Base-by-base conservation (phyloP, 2,113 vertebrate species). In the Lophius piscatorius region DNA sequence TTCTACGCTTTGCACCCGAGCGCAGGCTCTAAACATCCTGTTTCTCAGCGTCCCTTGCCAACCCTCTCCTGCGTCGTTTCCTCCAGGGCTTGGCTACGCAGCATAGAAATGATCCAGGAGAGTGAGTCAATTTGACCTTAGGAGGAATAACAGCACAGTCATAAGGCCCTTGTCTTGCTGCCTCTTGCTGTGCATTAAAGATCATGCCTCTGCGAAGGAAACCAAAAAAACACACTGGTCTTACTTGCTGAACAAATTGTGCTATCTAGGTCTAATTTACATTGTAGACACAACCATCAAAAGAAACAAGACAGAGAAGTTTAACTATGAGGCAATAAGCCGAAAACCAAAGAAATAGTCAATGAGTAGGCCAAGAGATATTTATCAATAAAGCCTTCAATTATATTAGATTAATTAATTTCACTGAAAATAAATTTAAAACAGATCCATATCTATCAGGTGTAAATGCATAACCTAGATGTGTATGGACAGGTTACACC, bases 1-100 rank as follows among this genome's bases (percentile, higher is more conserved):
- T 69, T 74, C 49, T 77, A 34, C 13, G 12, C 81, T 76, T 67
- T 56, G 34, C 46, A 67, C 51, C 39, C 59, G 28, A 73, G 70
- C 49, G 7, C 52, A 17, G 17, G 50, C 60, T 78, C 78, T 74
- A 50, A 47, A 41, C 64, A 52, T 85, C 52, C 67, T 61, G 49
- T 72, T 81, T 78, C 81, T 64, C 81, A 66, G 78, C 78, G 0
- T 42, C 62, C 40, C 46, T 41, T 52, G 58, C 67, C 80, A 64
- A 75, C 31, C 46, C 38, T 52, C 51, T 76, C 41, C 42, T 75
- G 45, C 16, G 45, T 49, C 1, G 9, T 22, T 70, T 57, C 63
- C 83, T 77, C 63, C 52, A 17, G 83, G 80, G 80, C 73, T 80
- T 80, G 80, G 84, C 82, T 81, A 39, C 23, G 4, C 36, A 26